Evolutionary conservation across 2,888 invertebrate genomes (phyloP).

Genomic region (Lithophane socia): DNA sequence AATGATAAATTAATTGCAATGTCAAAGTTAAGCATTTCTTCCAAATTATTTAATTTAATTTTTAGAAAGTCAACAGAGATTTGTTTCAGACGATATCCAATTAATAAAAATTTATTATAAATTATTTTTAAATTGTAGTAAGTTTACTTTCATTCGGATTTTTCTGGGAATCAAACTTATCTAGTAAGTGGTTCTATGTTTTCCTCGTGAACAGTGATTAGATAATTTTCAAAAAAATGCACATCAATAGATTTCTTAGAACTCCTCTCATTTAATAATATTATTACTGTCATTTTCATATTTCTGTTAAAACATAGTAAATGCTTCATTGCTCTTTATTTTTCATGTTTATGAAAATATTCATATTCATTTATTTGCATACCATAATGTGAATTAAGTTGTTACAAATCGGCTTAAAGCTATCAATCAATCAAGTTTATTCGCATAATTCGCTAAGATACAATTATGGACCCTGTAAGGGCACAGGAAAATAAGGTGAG

Average conservation of each 20-base stretch:
- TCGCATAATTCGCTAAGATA: too few relatives aligned
- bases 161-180: background rate
- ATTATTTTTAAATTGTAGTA: background rate
- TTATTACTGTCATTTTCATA: background rate
- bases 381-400: too few relatives aligned
- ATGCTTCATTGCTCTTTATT: slow-evolving; percentile 5
- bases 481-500: too few relatives aligned
- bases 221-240: slow-evolving; percentile 6
- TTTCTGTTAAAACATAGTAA: slow-evolving; percentile 10
- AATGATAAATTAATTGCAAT: background rate
- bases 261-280: background rate
- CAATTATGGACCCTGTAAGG: too few relatives aligned
- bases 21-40: background rate
- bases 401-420: too few relatives aligned
- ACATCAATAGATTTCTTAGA: slow-evolving; percentile 6
- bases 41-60: background rate
- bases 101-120: background rate
- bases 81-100: background rate
- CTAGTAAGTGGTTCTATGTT: background rate
- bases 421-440: too few relatives aligned
- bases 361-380: too few relatives aligned
- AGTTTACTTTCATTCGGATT: too few relatives aligned
- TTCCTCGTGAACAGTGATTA: background rate
- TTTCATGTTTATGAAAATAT: background rate
- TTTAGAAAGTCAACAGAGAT: background rate